Conservation (phyloP, 2,888 invertebrate species). For the Suillia variegata region DNA sequence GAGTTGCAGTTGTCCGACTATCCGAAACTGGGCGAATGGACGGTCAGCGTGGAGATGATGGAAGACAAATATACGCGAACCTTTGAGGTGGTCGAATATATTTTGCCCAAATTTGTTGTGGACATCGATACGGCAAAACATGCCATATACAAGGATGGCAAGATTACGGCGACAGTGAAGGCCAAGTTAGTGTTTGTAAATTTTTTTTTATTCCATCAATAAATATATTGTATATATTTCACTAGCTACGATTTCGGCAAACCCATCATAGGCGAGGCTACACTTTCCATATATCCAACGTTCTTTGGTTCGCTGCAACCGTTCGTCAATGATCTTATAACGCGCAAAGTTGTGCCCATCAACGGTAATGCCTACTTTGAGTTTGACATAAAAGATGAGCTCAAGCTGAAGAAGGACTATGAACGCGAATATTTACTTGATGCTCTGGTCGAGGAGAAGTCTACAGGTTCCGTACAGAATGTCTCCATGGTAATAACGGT, state of each 20-base stretch:
- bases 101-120: slow-evolving; percentile 93
- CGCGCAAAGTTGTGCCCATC: slow-evolving; percentile 75
- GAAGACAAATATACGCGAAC: slow-evolving; percentile 60
- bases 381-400: slow-evolving; percentile 78
- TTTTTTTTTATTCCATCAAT: no score
- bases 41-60: slow-evolving; percentile 73
- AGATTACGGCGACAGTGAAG: slow-evolving; percentile 75
- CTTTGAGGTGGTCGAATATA: slow-evolving; percentile 83
- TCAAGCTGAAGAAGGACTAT: slow-evolving; percentile 79
- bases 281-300: slow-evolving; percentile 82
- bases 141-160: slow-evolving; percentile 82
- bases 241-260: slow-evolving; percentile 67
- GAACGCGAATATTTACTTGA: slow-evolving; percentile 83
- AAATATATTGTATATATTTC: neutral
- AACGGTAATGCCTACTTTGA: slow-evolving; percentile 72
- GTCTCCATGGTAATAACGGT: slow-evolving; percentile 77
- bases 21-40: slow-evolving; percentile 90
- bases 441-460: slow-evolving; percentile 87
- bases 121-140: slow-evolving; percentile 82
- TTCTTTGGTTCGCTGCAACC: slow-evolving; percentile 64
- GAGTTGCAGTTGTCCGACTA: slow-evolving; percentile 76
- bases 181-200: slow-evolving; percentile 63
- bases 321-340: slow-evolving; percentile 58
- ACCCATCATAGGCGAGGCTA: slow-evolving; percentile 86
- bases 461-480: slow-evolving; percentile 83